phyloP scores from a whole-genome alignment of 1,140 invertebrate genomes.

The Eriocheir sinensis region DNA sequence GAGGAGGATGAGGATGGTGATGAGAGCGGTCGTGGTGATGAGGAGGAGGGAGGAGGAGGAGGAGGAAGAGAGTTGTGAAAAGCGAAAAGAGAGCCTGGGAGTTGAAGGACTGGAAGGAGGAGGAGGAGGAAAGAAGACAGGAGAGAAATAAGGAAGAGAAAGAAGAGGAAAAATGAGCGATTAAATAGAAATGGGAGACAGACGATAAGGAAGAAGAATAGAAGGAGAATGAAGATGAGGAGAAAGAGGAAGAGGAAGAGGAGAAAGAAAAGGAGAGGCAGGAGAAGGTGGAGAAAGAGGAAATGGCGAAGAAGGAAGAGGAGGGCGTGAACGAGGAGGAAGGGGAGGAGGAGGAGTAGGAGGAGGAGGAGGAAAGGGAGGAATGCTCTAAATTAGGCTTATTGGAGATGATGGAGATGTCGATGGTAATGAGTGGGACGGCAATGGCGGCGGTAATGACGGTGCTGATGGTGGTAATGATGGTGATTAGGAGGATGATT shows the following conservation, averaged over 20 bases:
- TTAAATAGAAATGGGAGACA: too few relatives aligned
- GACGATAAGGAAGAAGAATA: background rate
- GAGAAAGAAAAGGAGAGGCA: background rate
- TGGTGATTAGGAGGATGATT: constrained; percentile 16
- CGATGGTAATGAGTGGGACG: background rate
- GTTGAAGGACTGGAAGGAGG: too few relatives aligned
- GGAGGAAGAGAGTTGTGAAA: background rate
- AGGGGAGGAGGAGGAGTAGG: background rate
- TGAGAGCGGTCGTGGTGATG: constrained; percentile 55
- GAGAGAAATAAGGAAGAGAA: background rate
- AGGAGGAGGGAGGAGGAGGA: constrained; percentile 20
- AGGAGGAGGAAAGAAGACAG: background rate
- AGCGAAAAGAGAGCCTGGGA: background rate
- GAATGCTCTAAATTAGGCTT: background rate
- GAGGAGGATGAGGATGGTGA: constrained; percentile 64
- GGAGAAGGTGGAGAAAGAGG: background rate
- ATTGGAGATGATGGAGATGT: constrained; percentile 28
- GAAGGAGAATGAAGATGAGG: background rate
- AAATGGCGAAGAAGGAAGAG: background rate
- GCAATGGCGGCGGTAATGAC: constrained; percentile 1
- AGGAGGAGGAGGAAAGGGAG: background rate
- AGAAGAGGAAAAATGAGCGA: background rate
- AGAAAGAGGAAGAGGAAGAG: too few relatives aligned
- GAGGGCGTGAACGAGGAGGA: background rate
- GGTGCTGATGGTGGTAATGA: too few relatives aligned